Conservation (phyloP, 2,797 vertebrate species). For the Leptodactylus fallax region DNA sequence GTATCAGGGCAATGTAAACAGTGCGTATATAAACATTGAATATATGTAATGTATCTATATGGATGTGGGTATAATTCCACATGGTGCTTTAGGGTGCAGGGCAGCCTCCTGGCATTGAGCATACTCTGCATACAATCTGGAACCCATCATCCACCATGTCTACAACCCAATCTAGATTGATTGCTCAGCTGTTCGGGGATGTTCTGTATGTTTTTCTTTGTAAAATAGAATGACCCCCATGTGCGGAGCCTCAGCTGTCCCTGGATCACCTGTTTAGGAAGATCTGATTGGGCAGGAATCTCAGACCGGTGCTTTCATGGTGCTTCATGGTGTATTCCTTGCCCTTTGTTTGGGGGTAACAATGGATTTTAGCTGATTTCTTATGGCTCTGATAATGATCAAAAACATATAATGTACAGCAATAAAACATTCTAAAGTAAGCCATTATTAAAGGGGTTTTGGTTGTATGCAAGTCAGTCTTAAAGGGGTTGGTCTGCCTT, state of each 20-base stretch:
- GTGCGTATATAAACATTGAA: background rate
- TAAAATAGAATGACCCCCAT: constrained; percentile 27
- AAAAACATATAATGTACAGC: too few relatives aligned
- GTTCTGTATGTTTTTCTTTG: constrained; percentile 30
- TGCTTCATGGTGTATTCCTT: background rate
- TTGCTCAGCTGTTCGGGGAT: constrained; percentile 48
- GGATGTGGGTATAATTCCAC: background rate
- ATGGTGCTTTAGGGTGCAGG: background rate
- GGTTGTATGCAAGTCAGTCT: too few relatives aligned
- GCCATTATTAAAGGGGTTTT: too few relatives aligned
- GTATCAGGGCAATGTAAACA: background rate
- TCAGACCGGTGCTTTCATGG: constrained; percentile 22
- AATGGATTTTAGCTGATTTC: background rate
- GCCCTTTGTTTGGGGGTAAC: background rate
- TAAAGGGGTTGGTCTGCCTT: too few relatives aligned
- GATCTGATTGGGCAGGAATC: constrained; percentile 18
- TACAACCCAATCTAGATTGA: constrained; percentile 29
- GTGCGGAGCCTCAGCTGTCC: constrained; percentile 37
- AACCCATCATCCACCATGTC: constrained; percentile 7
- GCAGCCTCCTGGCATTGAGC: background rate
- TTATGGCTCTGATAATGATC: too few relatives aligned
- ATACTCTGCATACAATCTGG: background rate
- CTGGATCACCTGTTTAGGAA: too few relatives aligned
- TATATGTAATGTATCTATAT: background rate
- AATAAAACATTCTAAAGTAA: too few relatives aligned